phyloP scores from a whole-genome alignment of 2,888 invertebrate genomes.

The Mythimna lalbum region DNA sequence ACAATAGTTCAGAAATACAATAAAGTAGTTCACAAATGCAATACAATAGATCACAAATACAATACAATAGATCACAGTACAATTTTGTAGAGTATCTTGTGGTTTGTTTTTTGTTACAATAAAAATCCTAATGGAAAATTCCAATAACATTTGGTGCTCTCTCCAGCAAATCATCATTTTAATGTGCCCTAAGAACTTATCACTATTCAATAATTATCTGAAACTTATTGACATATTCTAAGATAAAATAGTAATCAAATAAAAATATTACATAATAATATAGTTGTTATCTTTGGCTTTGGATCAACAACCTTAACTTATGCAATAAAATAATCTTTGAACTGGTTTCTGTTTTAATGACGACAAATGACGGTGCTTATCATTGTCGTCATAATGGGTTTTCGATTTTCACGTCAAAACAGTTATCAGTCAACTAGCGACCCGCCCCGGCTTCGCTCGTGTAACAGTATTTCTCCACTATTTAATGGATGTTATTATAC shows the following conservation, averaged over 20 bases:
- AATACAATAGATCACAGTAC: no score
- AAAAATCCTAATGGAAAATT: background rate
- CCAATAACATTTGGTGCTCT: background rate
- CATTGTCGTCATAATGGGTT: background rate
- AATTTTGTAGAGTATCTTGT: no score
- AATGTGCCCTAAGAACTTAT: background rate
- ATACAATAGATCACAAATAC: no score
- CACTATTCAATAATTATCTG: constrained; percentile 1
- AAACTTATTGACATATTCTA: background rate
- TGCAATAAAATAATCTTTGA: constrained; percentile 7
- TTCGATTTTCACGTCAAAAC: background rate
- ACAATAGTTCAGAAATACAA: no score
- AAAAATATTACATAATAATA: constrained; percentile 11
- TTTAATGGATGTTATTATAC: no score
- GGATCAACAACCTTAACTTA: constrained; percentile 30
- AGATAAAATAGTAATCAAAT: constrained; percentile 25
- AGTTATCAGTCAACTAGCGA: no score
- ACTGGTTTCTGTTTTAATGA: background rate
- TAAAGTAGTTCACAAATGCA: no score
- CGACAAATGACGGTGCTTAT: background rate
- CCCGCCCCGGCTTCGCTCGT: no score
- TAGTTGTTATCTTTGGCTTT: constrained; percentile 23
- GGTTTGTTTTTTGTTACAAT: no score
- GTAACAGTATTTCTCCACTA: no score
- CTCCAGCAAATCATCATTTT: background rate